phyloP scores from a whole-genome alignment of 2,888 invertebrate genomes.

The Ptychoptera albimana region DNA sequence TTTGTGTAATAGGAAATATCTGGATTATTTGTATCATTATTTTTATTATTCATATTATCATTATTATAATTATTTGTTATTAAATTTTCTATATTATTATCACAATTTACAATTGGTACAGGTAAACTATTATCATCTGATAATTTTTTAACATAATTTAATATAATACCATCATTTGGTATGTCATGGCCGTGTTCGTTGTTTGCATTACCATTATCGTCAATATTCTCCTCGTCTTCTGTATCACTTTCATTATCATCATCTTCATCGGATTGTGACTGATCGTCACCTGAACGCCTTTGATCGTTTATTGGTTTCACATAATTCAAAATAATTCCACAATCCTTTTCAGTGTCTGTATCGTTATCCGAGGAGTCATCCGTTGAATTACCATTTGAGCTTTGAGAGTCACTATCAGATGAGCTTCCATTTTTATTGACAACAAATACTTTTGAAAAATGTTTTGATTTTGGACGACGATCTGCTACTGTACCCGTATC shows the following conservation, averaged over 20 bases:
- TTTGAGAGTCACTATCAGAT: constrained; percentile 39
- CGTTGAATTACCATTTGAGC: constrained; percentile 34
- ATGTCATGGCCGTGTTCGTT: constrained; percentile 1
- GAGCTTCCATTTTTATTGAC: constrained; percentile 47
- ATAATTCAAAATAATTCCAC: constrained; percentile 29
- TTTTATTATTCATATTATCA: background rate
- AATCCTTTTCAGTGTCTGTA: constrained; percentile 35
- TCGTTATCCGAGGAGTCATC: constrained; percentile 50
- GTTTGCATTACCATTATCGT: constrained; percentile 8
- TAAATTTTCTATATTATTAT: constrained; percentile 18
- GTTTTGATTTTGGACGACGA: constrained; percentile 32
- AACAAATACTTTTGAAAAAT: constrained; percentile 50
- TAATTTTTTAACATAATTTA: constrained; percentile 1
- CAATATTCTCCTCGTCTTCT: constrained; percentile 7
- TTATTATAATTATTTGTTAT: background rate
- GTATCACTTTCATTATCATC: constrained; percentile 11
- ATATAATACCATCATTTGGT: background rate
- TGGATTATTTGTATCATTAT: background rate
- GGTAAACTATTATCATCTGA: constrained; percentile 9
- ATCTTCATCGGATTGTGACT: constrained; percentile 7
- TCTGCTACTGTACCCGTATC: constrained; percentile 40
- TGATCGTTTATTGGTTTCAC: constrained; percentile 19
- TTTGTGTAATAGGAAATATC: too few species aligned
- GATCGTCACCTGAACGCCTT: constrained; percentile 3
- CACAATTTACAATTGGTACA: constrained; percentile 8